Percentiles rank a stretch among this genome's conserved stretches.
These are phyloP conservation scores for Bubo blakistoni DNA, from an alignment of 2,113 vertebrate genomes.

Conservation along the genomic window DNA sequence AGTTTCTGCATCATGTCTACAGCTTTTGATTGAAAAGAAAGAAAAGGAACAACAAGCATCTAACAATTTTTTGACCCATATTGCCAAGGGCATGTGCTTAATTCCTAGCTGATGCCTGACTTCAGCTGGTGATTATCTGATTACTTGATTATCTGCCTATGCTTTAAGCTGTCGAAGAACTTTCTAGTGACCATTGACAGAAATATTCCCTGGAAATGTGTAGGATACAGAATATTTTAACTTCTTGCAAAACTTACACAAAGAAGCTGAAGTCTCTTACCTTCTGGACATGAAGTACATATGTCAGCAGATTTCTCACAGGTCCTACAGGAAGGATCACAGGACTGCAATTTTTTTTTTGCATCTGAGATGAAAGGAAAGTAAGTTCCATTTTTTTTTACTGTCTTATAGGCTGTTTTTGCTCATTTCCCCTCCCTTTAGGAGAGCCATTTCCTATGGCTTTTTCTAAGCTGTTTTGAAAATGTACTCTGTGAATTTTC, in stretches of 20 bases:
- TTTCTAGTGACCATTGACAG: not conserved
- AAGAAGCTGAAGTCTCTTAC: conserved; percentile 62
- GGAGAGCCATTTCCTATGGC: not conserved
- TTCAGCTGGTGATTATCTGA: not conserved
- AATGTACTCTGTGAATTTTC: not conserved
- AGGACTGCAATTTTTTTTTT: conserved; percentile 51
- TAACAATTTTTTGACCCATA: not conserved
- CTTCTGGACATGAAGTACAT: conserved; percentile 82
- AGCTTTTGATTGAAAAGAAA: not conserved
- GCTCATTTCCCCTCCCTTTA: not conserved
- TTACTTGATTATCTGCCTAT: not conserved
- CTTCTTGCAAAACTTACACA: not conserved
- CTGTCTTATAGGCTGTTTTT: not conserved
- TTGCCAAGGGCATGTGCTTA: not conserved
- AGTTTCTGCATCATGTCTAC: not conserved
- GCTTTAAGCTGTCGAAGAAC: not conserved
- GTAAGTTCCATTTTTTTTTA: not conserved
- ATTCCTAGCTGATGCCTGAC: not conserved
- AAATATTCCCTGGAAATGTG: not conserved
- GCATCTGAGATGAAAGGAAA: conserved; percentile 24
- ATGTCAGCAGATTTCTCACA: conserved; percentile 64
- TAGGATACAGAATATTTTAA: not conserved
- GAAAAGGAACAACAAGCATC: not conserved
- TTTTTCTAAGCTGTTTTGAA: not conserved
- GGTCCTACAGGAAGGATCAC: conserved; percentile 77